A percentile compares a stretch with the other conserved stretches of the same genome.
phyloP scores from a whole-genome alignment of 2,113 vertebrate species.

The Heteronetta atricapilla region DNA sequence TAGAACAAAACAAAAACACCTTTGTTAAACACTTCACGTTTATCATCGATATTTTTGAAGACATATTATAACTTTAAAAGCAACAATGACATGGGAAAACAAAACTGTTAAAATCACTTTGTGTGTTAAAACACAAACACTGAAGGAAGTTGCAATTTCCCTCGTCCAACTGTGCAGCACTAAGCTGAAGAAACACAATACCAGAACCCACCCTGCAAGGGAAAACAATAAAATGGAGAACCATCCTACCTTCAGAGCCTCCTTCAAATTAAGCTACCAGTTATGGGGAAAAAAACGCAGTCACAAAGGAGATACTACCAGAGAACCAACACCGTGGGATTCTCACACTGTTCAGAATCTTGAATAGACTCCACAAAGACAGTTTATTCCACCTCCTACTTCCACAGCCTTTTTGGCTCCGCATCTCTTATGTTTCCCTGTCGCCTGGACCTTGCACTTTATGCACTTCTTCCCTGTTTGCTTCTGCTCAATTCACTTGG shows the following conservation, averaged over 20 bases:
- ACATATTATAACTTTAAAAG: background rate
- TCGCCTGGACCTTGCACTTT: accelerated
- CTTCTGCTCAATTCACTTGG: accelerated
- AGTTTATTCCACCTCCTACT: background rate
- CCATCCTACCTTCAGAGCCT: background rate
- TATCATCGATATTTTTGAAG: background rate
- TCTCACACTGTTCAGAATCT: background rate
- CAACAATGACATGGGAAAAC: background rate
- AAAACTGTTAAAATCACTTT: background rate
- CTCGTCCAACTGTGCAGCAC: background rate
- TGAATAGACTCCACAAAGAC: background rate
- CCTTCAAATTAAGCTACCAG: background rate
- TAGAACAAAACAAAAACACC: background rate
- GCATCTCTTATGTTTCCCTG: background rate
- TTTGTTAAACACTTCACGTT: background rate
- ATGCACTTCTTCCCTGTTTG: background rate
- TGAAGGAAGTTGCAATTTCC: background rate
- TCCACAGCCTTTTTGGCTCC: background rate
- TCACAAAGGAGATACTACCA: background rate
- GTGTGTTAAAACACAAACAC: background rate
- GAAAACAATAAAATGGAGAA: background rate
- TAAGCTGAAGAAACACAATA: background rate
- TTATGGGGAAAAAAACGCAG: background rate
- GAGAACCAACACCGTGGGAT: background rate
- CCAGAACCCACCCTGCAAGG: background rate